Evolutionary conservation across 2,797 vertebrate genomes (phyloP).

Genomic region (Hypotaenidia okinawae): DNA sequence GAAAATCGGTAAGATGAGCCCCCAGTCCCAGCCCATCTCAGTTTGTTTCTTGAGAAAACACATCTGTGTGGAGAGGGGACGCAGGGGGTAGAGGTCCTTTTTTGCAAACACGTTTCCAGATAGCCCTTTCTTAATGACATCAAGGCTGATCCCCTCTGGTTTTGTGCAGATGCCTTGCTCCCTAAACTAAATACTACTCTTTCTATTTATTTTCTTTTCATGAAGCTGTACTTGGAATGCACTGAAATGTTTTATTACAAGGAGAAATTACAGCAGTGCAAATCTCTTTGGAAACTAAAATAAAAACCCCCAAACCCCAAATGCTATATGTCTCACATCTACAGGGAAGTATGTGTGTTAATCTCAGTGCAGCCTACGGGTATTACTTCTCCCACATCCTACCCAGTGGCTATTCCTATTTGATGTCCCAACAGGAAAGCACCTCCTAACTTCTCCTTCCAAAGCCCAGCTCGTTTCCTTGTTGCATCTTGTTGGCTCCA

Average conservation of each 20-base stretch:
- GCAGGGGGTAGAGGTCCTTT: not conserved
- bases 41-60: constrained; percentile 27
- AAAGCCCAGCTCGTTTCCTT: not conserved
- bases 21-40: not conserved
- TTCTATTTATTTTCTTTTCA: not conserved
- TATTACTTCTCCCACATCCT: not conserved
- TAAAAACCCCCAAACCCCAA: not conserved
- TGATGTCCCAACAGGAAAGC: not conserved
- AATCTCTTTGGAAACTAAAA: not conserved
- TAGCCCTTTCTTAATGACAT: not conserved
- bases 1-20: not conserved
- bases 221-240: not conserved
- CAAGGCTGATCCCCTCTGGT: not conserved
- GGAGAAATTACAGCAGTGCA: not conserved
- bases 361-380: not conserved
- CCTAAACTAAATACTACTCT: not conserved
- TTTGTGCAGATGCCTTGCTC: not conserved
- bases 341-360: not conserved
- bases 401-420: not conserved
- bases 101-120: not conserved
- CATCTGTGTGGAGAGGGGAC: not conserved
- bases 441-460: not conserved
- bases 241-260: not conserved
- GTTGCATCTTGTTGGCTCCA: not conserved
- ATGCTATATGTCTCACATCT: not conserved